Percentiles rank a stretch among this genome's conserved stretches.
Conservation (phyloP, 2,113 vertebrate genomes). For the Phoenicopterus ruber region DNA sequence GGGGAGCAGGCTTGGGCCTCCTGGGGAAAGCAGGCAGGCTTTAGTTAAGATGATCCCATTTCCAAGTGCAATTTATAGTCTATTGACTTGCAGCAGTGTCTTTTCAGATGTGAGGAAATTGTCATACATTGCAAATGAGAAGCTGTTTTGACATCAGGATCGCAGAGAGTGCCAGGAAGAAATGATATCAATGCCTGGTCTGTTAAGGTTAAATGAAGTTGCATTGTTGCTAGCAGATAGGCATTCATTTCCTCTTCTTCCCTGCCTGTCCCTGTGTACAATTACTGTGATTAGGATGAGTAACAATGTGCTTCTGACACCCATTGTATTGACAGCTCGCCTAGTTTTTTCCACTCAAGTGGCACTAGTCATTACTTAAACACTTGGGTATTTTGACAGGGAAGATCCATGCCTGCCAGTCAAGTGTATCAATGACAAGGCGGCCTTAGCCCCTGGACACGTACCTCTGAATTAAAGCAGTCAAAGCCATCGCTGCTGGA, state of each 20-base stretch:
- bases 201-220: constrained; percentile 87
- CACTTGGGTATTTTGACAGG: constrained; percentile 79
- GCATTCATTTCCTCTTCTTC: constrained; percentile 80
- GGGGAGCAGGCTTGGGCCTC: constrained; percentile 68
- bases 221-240: constrained; percentile 77
- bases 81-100: constrained; percentile 92
- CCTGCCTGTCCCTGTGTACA: constrained; percentile 66
- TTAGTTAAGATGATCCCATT: constrained; percentile 89
- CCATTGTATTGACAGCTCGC: constrained; percentile 72
- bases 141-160: constrained; percentile 87
- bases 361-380: constrained; percentile 82
- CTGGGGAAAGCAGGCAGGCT: constrained; percentile 81
- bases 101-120: constrained; percentile 93
- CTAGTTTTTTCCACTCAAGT: constrained; percentile 80
- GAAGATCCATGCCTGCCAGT: constrained; percentile 82
- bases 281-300: constrained; percentile 84
- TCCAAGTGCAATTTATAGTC: constrained; percentile 95
- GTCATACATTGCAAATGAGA: constrained; percentile 97
- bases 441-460: constrained; percentile 73
- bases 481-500: constrained; percentile 73
- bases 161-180: constrained; percentile 74
- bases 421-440: constrained; percentile 85
- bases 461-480: constrained; percentile 83
- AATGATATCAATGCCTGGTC: constrained; percentile 81
- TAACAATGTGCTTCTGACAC: constrained; percentile 73